Base-by-base conservation (phyloP, 2,888 invertebrate species). In the Furcula furcula region DNA sequence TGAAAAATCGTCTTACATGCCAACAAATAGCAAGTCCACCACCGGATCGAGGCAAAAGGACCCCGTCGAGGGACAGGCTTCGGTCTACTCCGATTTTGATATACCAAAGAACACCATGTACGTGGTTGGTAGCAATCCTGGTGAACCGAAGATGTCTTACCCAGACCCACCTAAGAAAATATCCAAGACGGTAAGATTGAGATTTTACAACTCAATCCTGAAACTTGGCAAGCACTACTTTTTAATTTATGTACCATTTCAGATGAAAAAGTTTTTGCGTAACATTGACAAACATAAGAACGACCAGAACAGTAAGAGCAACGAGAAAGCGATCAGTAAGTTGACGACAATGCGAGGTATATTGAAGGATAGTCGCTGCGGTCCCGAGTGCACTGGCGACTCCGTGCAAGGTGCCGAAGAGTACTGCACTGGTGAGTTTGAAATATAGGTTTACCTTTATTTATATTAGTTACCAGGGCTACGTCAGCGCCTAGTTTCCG, bases 231-330 rank as follows among this genome's bases (percentile, higher is more conserved):
- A n/a, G n/a, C n/a, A n/a, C n/a, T n/a, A n/a, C n/a, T n/a, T n/a
- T n/a, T n/a, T n/a, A n/a, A n/a, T n/a, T n/a, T n/a, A n/a, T n/a
- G n/a, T n/a, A 7, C 1, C 23, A 27, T 55, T 53, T 7, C 50
- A 84, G 83, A 86, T 86, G 83, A 87, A 87, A 46, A 88, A 87
- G 53, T 79, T 83, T 46, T 73, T 87, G 4, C 83, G 87, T 35
- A 87, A 85, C 56, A 78, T 85, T 34, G 87, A 88, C 53, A 88
- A 87, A 57, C 84, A 87, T 52, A 86, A 85, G 61, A 76, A 65
- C 42, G 85, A 85, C 4, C 76, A 78, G 39, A 72, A 67, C 43
- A 62, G 56, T 42, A 83, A 81, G 51, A 56, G 55, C 31, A 65
- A 40, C 16, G 85, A 84, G 48, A 82, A 79, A 42, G 72, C 74